Evolutionary conservation across 2,797 vertebrate species (phyloP).

Genomic region (Neosalanx taihuensis): DNA sequence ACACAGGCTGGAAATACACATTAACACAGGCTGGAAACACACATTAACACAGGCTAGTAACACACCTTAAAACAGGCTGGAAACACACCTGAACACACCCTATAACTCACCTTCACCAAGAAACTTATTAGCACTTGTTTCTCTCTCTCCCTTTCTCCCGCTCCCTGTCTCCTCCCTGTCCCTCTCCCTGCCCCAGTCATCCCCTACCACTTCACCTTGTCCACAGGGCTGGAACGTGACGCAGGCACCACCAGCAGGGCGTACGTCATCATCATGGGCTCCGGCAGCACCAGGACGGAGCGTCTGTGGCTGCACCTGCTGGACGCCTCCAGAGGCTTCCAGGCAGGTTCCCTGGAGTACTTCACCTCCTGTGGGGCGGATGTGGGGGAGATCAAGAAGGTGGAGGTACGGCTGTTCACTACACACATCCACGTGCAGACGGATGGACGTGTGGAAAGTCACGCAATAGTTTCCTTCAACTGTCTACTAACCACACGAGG

Average conservation of each 20-base stretch:
- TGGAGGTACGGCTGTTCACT: constrained; percentile 79
- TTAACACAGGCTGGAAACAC: neutral
- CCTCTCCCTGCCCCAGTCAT: constrained; percentile 74
- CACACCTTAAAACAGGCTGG: neutral
- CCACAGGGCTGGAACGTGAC: constrained; percentile 83
- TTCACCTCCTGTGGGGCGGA: constrained; percentile 84
- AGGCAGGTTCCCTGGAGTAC: constrained; percentile 83
- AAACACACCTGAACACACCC: neutral
- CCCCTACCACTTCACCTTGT: constrained; percentile 86
- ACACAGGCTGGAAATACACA: constrained; percentile 7
- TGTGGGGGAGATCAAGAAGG: constrained; percentile 89
- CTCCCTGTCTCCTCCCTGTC: neutral
- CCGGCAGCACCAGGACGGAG: constrained; percentile 74
- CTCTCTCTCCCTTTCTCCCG: neutral
- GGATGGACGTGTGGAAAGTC: neutral
- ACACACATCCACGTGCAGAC: neutral
- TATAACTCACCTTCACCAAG: neutral
- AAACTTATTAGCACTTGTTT: neutral
- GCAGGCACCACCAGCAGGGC: constrained; percentile 87
- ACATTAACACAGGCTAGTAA: neutral
- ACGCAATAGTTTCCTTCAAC: constrained; percentile 5
- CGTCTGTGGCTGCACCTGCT: constrained; percentile 87
- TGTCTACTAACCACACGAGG: too few species aligned
- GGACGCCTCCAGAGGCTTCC: constrained; percentile 63
- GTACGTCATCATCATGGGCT: constrained; percentile 85